Evolutionary conservation across 2,797 vertebrate species (phyloP), one percentile per base, ranked within the genome.

Genomic region (Gymnocypris eckloni): DNA sequence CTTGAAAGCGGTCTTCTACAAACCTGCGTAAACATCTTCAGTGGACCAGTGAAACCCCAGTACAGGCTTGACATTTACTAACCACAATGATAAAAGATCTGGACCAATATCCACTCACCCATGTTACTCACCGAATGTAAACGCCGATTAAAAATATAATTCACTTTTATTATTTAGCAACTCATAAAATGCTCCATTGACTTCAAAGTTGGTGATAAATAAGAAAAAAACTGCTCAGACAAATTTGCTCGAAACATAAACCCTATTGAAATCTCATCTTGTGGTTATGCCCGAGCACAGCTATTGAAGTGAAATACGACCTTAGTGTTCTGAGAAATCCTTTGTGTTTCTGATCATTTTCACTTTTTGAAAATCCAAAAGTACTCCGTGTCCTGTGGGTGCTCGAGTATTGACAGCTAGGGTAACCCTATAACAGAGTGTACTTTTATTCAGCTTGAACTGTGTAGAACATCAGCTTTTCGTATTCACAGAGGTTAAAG

Each of bases 141-240:
- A 79, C 43, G 39, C 67, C 52, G 84, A 88, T 88, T 88, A 85
- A 88, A 86, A 86, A 80, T 72, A 88, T 86, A 76, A 88, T 88
- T 88, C 87, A 83, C 84, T 56, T 88, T 83, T 88, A 86, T 86
- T 83, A 83, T 88, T 88, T 88, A 86, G 84, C 81, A 86, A 83
- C 87, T 83, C 82, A 69, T 86, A 86, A 88, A 86, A 86, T 52
- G 84, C 84, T 76, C 83, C 87, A 80, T 80, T 86, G 84, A 79
- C 71, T 86, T 76, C 22, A 75, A 72, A 80, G 84, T 83, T 80
- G 37, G 79, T 72, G 73, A 85, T 81, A 76, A 70, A 85, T 69
- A 70, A 52, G 75, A 20, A 64, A 70, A 75, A 69, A 85, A 56
- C 28, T 28, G 73, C 72, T 39, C 45, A n/a, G 64, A 70, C 37